Evolutionary conservation across 2,888 invertebrate species (phyloP).

Genomic region (Eupithecia tripunctaria): DNA sequence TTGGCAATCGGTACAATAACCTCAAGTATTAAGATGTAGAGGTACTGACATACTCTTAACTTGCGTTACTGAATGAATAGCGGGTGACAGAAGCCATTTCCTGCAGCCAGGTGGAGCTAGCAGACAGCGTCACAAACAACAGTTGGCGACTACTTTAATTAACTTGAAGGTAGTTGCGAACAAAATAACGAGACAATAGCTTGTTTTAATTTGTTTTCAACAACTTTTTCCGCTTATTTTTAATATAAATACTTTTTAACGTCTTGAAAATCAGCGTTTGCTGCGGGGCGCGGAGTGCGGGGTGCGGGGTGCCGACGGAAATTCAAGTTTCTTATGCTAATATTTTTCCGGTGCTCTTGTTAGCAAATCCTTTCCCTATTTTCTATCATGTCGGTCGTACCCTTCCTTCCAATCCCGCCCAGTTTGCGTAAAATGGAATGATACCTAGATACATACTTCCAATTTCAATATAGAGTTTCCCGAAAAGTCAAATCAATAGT

Average conservation of each 20-base stretch:
- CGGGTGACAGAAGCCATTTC: background rate
- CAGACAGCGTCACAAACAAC: conserved; percentile 29
- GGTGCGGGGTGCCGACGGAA: background rate
- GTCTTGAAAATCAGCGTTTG: background rate
- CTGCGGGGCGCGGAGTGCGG: background rate
- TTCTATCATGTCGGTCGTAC: background rate
- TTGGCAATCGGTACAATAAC: background rate
- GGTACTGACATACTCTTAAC: no score
- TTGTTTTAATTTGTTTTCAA: conserved; percentile 30
- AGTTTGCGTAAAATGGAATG: background rate
- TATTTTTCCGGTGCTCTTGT: conserved; percentile 8
- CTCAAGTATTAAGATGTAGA: background rate
- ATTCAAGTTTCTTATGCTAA: conserved; percentile 7
- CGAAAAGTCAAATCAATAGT: background rate
- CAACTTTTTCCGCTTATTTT: conserved; percentile 16
- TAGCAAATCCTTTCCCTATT: background rate
- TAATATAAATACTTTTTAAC: conserved; percentile 1
- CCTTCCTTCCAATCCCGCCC: background rate
- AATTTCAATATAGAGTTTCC: background rate
- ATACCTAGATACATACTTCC: background rate
- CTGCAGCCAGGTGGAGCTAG: background rate
- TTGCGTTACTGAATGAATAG: background rate
- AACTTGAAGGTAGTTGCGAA: conserved; percentile 30
- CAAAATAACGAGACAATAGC: conserved; percentile 20
- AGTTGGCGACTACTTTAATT: conserved; percentile 30